Conservation (phyloP, 2,797 vertebrate species). For the Hydrocynus forskahlii region DNA sequence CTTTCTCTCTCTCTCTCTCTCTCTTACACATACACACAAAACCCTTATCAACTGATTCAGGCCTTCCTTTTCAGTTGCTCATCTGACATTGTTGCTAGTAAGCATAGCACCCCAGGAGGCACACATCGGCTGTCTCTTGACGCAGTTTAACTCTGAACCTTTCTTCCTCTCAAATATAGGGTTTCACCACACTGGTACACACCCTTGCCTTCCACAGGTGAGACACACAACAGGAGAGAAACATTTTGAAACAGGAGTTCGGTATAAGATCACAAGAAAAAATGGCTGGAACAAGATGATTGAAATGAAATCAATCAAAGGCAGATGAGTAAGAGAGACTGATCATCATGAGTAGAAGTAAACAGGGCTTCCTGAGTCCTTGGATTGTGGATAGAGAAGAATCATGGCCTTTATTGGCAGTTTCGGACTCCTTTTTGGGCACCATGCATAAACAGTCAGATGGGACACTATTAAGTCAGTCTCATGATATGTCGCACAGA, state of each 20-base stretch:
- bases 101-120: not conserved
- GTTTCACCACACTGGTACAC: slow-evolving; percentile 6
- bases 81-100: slow-evolving; percentile 5
- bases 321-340: slow-evolving; percentile 20
- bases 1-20: slow-evolving; percentile 18
- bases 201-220: not conserved
- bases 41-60: slow-evolving; percentile 10
- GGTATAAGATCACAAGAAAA: not conserved
- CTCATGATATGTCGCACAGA: not conserved
- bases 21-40: slow-evolving; percentile 8
- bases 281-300: slow-evolving; percentile 27
- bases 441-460: slow-evolving; percentile 1
- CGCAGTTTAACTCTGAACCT: not conserved
- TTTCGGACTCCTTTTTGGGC: slow-evolving; percentile 20
- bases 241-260: not conserved
- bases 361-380: not conserved
- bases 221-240: not conserved
- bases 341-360: not conserved
- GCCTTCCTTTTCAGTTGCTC: not conserved
- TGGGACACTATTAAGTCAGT: not conserved
- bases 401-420: slow-evolving; percentile 36
- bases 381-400: not conserved
- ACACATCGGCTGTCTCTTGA: not conserved
- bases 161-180: not conserved
- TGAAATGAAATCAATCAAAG: slow-evolving; percentile 40